Percentiles rank a stretch among this genome's conserved stretches.
Conservation (phyloP, 1,140 invertebrate genomes). For the Drosophila neocordata region DNA sequence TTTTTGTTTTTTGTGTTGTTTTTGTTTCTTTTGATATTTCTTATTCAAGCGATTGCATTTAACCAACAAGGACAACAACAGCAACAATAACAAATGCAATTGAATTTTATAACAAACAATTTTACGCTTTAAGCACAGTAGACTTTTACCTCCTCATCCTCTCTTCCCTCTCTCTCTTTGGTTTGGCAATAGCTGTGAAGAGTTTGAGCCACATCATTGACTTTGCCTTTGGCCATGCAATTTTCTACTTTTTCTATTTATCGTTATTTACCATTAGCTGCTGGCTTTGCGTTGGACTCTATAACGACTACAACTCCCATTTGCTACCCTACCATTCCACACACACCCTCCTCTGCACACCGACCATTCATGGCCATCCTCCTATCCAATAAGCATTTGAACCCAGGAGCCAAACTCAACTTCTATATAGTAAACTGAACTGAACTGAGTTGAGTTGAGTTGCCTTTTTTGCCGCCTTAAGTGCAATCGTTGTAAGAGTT, state of each 20-base stretch:
- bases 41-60: slow-evolving; percentile 67
- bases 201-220: slow-evolving; percentile 61
- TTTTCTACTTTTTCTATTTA: slow-evolving; percentile 69
- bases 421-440: not conserved
- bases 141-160: slow-evolving; percentile 28
- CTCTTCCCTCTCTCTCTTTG: not conserved
- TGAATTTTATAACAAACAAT: slow-evolving; percentile 81
- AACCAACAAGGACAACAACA: slow-evolving; percentile 33
- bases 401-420: slow-evolving; percentile 15
- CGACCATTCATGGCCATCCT: not conserved
- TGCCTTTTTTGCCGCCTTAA: slow-evolving; percentile 43
- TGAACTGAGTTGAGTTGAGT: not conserved
- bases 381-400: slow-evolving; percentile 60
- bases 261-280: slow-evolving; percentile 76
- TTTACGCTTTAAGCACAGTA: slow-evolving; percentile 78
- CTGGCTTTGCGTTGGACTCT: slow-evolving; percentile 23
- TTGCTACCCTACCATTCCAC: not conserved
- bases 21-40: slow-evolving; percentile 47
- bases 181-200: slow-evolving; percentile 42
- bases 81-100: slow-evolving; percentile 47
- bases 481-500: slow-evolving; percentile 45
- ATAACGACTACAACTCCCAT: slow-evolving; percentile 24
- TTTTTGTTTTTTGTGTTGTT: slow-evolving; percentile 24
- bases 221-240: slow-evolving; percentile 73
- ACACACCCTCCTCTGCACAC: too few species aligned